Evolutionary conservation across 2,113 vertebrate species (phyloP).

Genomic region (Pelecanoides urinatrix): DNA sequence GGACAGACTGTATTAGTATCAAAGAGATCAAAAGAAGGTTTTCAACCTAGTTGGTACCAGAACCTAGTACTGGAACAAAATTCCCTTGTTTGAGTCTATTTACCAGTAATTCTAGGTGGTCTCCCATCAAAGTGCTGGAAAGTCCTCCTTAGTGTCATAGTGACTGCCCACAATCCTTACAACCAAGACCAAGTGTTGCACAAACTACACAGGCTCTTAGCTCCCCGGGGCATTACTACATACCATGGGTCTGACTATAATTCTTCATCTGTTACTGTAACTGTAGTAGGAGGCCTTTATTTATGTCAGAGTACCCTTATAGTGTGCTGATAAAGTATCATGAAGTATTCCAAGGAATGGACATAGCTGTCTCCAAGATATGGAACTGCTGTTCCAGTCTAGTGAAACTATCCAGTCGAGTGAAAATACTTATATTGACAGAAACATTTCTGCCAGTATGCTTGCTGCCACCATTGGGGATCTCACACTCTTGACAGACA

Average conservation of each 20-base stretch:
- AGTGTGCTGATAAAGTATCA: slow-evolving; percentile 33
- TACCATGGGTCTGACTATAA: slow-evolving; percentile 7
- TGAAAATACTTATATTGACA: slow-evolving; percentile 16
- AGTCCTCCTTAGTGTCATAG: not conserved
- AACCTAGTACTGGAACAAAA: not conserved
- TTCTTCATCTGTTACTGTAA: slow-evolving; percentile 45
- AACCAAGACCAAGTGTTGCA: slow-evolving; percentile 41
- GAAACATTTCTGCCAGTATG: not conserved
- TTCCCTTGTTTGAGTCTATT: not conserved
- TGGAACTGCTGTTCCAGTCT: slow-evolving; percentile 46
- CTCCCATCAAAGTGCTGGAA: slow-evolving; percentile 15
- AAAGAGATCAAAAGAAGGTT: not conserved
- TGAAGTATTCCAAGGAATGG: slow-evolving; percentile 29
- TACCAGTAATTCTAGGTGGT: slow-evolving; percentile 46
- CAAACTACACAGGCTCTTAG: not conserved
- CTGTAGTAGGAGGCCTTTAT: slow-evolving; percentile 18
- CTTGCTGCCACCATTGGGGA: not conserved
- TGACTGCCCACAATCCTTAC: slow-evolving; percentile 21
- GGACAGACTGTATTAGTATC: not conserved
- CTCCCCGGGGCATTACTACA: slow-evolving; percentile 26
- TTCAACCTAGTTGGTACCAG: not conserved
- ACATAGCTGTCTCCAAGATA: slow-evolving; percentile 41
- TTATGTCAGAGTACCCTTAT: slow-evolving; percentile 42
- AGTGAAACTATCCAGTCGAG: slow-evolving; percentile 24
- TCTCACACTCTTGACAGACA: not conserved